Conservation (phyloP, 2,888 invertebrate species). For the Drosophila falleni region DNA sequence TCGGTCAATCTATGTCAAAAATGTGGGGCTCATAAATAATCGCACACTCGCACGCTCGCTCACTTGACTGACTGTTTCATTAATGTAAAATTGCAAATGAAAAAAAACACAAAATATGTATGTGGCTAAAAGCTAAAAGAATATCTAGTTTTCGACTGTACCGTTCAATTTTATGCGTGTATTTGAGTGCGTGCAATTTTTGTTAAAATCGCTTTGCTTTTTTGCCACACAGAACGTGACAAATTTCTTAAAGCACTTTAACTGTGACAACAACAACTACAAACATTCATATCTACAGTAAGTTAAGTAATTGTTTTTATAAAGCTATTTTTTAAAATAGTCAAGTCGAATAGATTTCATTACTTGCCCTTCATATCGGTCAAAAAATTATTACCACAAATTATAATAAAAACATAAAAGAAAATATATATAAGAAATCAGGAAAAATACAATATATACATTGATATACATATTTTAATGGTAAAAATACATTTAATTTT, state of each 20-base stretch:
- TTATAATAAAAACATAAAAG: too few relatives aligned
- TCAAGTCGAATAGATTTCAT: too few relatives aligned
- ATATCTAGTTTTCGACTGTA: conserved; percentile 66
- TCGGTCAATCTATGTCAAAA: conserved; percentile 48
- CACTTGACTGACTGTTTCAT: conserved; percentile 46
- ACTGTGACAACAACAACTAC: conserved; percentile 26
- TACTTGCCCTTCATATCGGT: too few relatives aligned
- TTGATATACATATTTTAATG: too few relatives aligned
- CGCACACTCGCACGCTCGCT: conserved; percentile 50
- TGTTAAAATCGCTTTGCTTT: conserved; percentile 44
- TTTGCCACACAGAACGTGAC: conserved; percentile 65
- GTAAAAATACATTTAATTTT: too few relatives aligned
- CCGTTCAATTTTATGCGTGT: conserved; percentile 43
- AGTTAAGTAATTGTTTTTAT: not conserved
- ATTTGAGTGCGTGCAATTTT: conserved; percentile 55
- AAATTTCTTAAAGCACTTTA: conserved; percentile 59
- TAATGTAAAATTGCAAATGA: conserved; percentile 61
- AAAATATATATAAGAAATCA: too few relatives aligned
- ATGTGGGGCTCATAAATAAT: conserved; percentile 68
- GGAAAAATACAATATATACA: too few relatives aligned
- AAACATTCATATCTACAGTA: conserved; percentile 11
- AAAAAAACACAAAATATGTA: conserved; percentile 38
- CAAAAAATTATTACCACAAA: too few relatives aligned
- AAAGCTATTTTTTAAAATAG: not conserved
- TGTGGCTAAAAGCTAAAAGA: conserved; percentile 37